A percentile compares a stretch with the other conserved stretches of the same genome.
Conservation (phyloP, 2,113 vertebrate genomes). For the Cyprinodon tularosa region DNA sequence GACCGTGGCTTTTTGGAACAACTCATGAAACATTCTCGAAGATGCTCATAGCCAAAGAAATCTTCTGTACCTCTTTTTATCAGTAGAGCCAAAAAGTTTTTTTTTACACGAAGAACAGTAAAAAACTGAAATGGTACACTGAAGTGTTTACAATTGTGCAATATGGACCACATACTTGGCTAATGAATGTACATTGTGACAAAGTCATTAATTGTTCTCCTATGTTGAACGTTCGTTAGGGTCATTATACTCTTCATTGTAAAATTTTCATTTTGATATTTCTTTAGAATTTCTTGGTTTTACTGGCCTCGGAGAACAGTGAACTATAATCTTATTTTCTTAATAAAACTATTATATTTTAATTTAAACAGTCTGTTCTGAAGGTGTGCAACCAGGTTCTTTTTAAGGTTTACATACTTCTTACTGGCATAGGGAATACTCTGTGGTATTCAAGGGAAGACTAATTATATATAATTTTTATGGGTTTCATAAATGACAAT, state of each 20-base stretch:
- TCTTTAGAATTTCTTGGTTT: slow-evolving; percentile 22
- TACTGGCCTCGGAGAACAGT: slow-evolving; percentile 12
- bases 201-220: slow-evolving; percentile 25
- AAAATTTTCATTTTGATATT: slow-evolving; percentile 28
- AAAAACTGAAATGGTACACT: slow-evolving; percentile 73
- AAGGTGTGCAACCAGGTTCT: neutral
- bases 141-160: slow-evolving; percentile 86
- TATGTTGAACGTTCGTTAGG: slow-evolving; percentile 18
- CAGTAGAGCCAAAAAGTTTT: slow-evolving; percentile 64
- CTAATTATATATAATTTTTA: slow-evolving; percentile 20
- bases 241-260: slow-evolving; percentile 5
- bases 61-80: slow-evolving; percentile 53
- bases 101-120: slow-evolving; percentile 68
- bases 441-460: slow-evolving; percentile 27
- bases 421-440: neutral
- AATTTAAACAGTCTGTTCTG: slow-evolving; percentile 42
- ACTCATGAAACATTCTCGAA: slow-evolving; percentile 33
- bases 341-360: slow-evolving; percentile 26
- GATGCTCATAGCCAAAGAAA: slow-evolving; percentile 38
- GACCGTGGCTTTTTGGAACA: slow-evolving; percentile 39
- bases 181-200: slow-evolving; percentile 64
- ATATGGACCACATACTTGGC: slow-evolving; percentile 76
- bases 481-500: slow-evolving; percentile 45
- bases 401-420: neutral
- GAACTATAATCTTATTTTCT: neutral